These are phyloP conservation scores for Channallabes apus DNA, from an alignment of 2,797 vertebrate species.

Conservation along the genomic window DNA sequence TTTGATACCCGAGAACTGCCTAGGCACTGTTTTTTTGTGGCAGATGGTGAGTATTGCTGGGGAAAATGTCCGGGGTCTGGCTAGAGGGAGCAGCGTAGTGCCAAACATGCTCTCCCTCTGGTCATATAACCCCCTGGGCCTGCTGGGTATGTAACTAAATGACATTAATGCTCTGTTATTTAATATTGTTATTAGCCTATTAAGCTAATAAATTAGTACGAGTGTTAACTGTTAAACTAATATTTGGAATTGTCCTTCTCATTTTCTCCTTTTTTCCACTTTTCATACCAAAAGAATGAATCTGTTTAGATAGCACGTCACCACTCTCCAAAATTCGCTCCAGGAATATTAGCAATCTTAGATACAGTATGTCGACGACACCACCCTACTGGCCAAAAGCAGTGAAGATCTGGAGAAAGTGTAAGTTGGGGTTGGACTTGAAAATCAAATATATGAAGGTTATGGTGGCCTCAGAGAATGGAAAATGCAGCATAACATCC, in stretches of 20 bases:
- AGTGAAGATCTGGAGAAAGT: no score
- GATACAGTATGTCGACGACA: no score
- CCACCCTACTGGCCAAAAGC: no score
- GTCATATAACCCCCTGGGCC: conserved; percentile 59
- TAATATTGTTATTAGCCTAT: conserved; percentile 69
- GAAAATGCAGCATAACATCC: no score
- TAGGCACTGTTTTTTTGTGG: not conserved
- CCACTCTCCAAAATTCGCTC: not conserved
- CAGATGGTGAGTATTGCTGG: not conserved
- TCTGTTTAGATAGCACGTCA: not conserved
- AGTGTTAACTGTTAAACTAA: conserved; percentile 69
- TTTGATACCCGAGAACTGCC: conserved; percentile 58
- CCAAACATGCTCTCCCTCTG: conserved; percentile 52
- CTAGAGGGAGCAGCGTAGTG: conserved; percentile 40
- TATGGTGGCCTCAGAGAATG: no score
- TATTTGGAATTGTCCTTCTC: conserved; percentile 30
- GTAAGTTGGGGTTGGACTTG: no score
- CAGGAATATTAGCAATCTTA: no score
- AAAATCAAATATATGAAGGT: no score
- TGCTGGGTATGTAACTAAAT: conserved; percentile 67
- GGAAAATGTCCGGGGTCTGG: conserved; percentile 6
- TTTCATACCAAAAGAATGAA: not conserved
- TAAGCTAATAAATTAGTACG: conserved; percentile 77
- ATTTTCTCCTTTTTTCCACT: not conserved
- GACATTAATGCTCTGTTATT: conserved; percentile 65